Evolutionary conservation across 2,113 vertebrate genomes (phyloP), one percentile per base, ranked within the genome.

Genomic region (Pseudopipra pipra): DNA sequence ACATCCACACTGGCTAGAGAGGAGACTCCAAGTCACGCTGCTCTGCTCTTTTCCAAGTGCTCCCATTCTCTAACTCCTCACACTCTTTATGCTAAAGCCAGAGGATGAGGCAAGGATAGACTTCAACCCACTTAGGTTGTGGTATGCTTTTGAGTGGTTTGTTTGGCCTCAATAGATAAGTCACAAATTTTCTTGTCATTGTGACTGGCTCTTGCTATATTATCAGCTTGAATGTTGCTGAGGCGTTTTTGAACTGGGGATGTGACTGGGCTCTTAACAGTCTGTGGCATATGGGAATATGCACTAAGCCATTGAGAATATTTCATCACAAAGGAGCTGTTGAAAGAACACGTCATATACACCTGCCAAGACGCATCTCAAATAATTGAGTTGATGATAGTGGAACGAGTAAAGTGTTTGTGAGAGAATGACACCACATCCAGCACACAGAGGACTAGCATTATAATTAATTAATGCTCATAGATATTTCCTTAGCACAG

Each of bases 401-500:
- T 47, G 61, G 77, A 89, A 82, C 0, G 1, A 89, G 28, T 77
- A 89, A 88, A 90, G 62, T 87, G 73, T 89, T 93, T 88, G 47
- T 90, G 83, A 87, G 85, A 77, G 65, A 86, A 65, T 87, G 76
- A 62, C 86, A 87, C 70, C 56, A 56, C 62, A 92, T 56, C 76
- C 62, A 90, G 88, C 70, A 78, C 85, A 82, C 46, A 77, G 72
- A 94, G 73, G 76, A 72, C 80, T 79, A 74, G 31, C 31, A 30
- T 89, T 85, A 75, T 87, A 92, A 92, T 92, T 94, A 95, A 96
- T 96, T 93, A 96, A 96, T 89, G 68, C 80, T 93, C 49, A 65
- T 61, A 94, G 90, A 46, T 5, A 2, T 71, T 94, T 94, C 80
- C 73, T 86, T 84, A 89, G 83, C 58, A 72, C 76, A 93, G 76